Base-by-base conservation (phyloP, 2,888 invertebrate genomes). In the Brachycybe producta region DNA sequence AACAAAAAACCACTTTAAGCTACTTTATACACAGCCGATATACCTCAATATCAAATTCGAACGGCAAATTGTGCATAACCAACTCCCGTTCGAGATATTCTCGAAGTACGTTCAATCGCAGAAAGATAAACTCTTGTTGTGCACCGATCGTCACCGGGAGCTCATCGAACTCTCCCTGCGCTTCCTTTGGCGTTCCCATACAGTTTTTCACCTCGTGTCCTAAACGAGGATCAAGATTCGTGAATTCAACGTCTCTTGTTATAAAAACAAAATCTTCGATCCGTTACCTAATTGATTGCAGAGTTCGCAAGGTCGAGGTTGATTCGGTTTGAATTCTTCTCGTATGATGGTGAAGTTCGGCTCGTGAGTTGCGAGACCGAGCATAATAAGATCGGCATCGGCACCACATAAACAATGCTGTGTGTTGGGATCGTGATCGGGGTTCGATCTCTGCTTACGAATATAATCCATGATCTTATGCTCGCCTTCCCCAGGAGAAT, bases 401-500 rank as follows among this genome's bases (percentile, higher is more conserved):
- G 98, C 97, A 39, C 98, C 98, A 69, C 97, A 98, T 23, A 98
- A 71, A 59, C 92, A 92, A 68, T 98, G 98, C 58, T 85, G 86
- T 0, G 97, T 97, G 68, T 99, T 97, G 0, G 98, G 92, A 69
- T 98, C 90, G 69, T 97, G 94, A 67, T 87, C 84, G 0, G 90
- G 88, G 65, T 90, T 88, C 7, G 83, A 82, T 67, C 95, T 78
- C 70, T 95, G 97, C 61, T 79, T 80, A n/a, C 98, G 76, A 59
- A 98, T 92, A 65, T 80, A 98, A 70, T 98, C 97, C 97, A 99
- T 98, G 59, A 98, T 97, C 72, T 98, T 98, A 67, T 98, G 98
- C 69, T 98, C 98, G 1, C 98, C 94, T 69, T 94, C 94, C 5
- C 94, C 94, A 1, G 94, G 94, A 4, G 90, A 94, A 68, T 95